A percentile compares a stretch with the other conserved stretches of the same genome.
These are phyloP conservation scores for Carassius carassius DNA, from an alignment of 2,113 vertebrate genomes.

Conservation along the genomic window DNA sequence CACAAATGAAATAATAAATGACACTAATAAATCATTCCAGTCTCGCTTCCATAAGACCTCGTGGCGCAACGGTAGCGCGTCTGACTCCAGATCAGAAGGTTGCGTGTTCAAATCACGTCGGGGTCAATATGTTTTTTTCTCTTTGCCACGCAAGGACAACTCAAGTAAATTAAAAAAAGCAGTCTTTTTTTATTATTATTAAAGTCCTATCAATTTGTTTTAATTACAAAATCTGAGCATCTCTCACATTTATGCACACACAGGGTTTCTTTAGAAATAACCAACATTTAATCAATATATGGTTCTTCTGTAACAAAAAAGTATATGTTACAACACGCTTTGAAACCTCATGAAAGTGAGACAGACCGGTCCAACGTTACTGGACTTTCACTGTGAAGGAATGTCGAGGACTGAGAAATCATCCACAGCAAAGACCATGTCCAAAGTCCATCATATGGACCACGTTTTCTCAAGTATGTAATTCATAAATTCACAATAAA, in stretches of 20 bases:
- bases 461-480: not conserved
- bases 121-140: not conserved
- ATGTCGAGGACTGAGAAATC: not conserved
- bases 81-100: constrained; percentile 66
- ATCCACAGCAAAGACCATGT: not conserved
- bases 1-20: not conserved
- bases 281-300: constrained; percentile 48
- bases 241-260: not conserved
- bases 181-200: not conserved
- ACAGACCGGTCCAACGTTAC: not conserved
- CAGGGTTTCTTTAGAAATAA: not conserved
- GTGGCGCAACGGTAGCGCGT: constrained; percentile 65
- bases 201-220: not conserved
- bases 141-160: not conserved
- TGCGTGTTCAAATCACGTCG: constrained; percentile 65
- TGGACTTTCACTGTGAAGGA: not conserved
- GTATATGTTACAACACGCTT: not conserved
- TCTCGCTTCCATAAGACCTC: not conserved
- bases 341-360: not conserved
- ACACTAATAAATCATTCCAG: not conserved
- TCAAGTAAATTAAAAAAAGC: not conserved
- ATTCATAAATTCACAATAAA: not conserved
- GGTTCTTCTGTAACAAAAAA: constrained; percentile 21
- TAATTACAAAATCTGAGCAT: not conserved
- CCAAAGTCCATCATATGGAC: not conserved